phyloP scores from a whole-genome alignment of 23 tunicate species.

The Styela clava region DNA sequence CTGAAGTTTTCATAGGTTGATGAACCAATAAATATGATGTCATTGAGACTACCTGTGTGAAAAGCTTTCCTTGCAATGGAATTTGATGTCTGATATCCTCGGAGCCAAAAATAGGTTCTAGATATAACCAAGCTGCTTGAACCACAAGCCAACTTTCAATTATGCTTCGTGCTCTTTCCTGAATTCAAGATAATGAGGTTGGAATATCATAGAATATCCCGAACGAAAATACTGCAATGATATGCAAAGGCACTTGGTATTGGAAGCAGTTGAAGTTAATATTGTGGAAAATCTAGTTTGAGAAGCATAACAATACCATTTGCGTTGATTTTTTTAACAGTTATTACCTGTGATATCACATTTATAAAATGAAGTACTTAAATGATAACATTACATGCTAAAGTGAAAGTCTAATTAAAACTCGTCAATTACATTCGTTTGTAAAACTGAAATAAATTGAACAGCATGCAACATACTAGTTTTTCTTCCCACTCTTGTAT shows the following conservation, averaged over 20 bases:
- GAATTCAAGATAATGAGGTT: too few relatives aligned
- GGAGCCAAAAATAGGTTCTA: constrained; percentile 91
- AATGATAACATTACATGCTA: too few relatives aligned
- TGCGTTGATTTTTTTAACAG: too few relatives aligned
- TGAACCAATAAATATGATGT: too few relatives aligned
- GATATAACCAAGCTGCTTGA: constrained; percentile 87
- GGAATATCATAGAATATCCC: background rate
- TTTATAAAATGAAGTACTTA: too few relatives aligned
- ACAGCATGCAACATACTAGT: constrained; percentile 40
- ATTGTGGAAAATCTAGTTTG: background rate
- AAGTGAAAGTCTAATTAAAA: too few relatives aligned
- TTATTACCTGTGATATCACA: too few relatives aligned
- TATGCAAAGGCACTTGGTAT: background rate
- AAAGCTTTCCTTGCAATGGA: constrained; percentile 71
- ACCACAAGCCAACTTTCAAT: constrained; percentile 85
- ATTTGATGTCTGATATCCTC: constrained; percentile 90
- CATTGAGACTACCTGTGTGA: constrained; percentile 84
- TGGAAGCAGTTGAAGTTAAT: background rate
- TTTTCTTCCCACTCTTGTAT: constrained; percentile 83
- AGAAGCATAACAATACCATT: background rate
- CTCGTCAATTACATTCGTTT: too few relatives aligned
- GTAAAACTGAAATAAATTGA: too few relatives aligned
- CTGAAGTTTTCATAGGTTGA: too few relatives aligned
- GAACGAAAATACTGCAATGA: background rate
- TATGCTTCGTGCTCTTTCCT: constrained; percentile 69